A percentile compares a stretch with the other conserved stretches of the same genome.
phyloP scores from a whole-genome alignment of 2,113 vertebrate genomes.

The Elephantulus edwardii region DNA sequence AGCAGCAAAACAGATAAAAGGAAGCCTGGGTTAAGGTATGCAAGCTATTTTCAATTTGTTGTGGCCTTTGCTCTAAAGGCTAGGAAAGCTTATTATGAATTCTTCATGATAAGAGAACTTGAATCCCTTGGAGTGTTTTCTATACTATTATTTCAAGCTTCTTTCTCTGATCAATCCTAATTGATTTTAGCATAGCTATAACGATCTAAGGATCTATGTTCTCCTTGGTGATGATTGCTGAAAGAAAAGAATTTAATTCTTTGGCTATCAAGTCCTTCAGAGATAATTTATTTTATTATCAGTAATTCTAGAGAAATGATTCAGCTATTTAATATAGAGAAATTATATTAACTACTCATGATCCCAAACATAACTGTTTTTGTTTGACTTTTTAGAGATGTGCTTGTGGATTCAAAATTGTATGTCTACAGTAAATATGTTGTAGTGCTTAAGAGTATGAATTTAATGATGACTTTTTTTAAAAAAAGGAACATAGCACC shows the following conservation, averaged over 20 bases:
- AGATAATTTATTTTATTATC: constrained; percentile 73
- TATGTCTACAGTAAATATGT: neutral
- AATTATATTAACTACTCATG: constrained; percentile 8
- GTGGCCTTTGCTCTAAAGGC: constrained; percentile 52
- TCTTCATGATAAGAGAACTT: constrained; percentile 49
- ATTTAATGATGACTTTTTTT: neutral
- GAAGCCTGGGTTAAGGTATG: constrained; percentile 15
- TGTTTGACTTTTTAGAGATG: too few species aligned
- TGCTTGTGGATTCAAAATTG: neutral
- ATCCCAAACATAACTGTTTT: neutral
- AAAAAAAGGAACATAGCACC: neutral
- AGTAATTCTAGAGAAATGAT: constrained; percentile 59
- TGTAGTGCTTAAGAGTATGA: neutral
- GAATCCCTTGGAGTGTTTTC: constrained; percentile 63
- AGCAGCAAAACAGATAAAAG: constrained; percentile 28
- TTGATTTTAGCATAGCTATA: constrained; percentile 79
- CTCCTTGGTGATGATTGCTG: constrained; percentile 60
- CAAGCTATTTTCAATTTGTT: constrained; percentile 35
- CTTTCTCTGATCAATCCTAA: constrained; percentile 79
- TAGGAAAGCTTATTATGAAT: constrained; percentile 55
- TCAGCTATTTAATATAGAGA: constrained; percentile 38
- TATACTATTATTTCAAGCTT: constrained; percentile 53
- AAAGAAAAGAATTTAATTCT: constrained; percentile 79
- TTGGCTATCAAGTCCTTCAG: constrained; percentile 58
- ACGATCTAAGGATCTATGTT: constrained; percentile 67